Evolutionary conservation across 35 echinoderm and acorn worm species (phyloP), one percentile per base, ranked within the genome.

Genomic region (Holothuria glaberrima): DNA sequence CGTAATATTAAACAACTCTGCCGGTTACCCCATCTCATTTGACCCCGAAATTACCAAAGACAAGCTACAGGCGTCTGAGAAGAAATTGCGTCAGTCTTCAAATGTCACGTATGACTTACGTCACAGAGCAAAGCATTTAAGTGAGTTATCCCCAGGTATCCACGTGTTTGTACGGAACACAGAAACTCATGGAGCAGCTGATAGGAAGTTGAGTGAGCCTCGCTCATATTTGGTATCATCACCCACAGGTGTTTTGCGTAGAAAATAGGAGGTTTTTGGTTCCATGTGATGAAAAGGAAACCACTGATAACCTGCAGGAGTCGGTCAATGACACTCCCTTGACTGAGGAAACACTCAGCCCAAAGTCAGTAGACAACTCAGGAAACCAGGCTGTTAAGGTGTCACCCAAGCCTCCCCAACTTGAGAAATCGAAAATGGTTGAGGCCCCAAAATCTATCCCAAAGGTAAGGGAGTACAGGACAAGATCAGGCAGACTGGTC

Each of bases 11-110:
- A 64, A 90, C 71, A 13, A 60, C 5, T 6, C 27, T 90, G 25
- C 58, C 88, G 19, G 48, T 81, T 5, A 25, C 12, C 5, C 12
- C 71, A 0, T 44, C 14, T 18, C 58, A 41, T 3, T 67, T 90
- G 28, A 25, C 20, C 28, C 88, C 52, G 22, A 72, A 71, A 20
- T 75, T 70, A 72, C 67, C 87, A 25, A 89, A 28, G 71, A 41
- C 28, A 30, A 75, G 71, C 35, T 75, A 75, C 24, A 41, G 9
- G 71, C 71, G 9, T 75, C 26, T 75, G 71, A 75, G 20, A 25
- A 75, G 20, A 75, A 41, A 25, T 75, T 20, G 26, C 71, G 71
- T 41, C 71, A 75, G 71, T 28, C 71, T 75, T 75, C 71, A 41
- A 41, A 41, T 6, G 35, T 33, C 35, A 75, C 35, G 35, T 75